Evolutionary conservation across 2,888 invertebrate genomes (phyloP).

Genomic region (Digitonthophagus gazella): DNA sequence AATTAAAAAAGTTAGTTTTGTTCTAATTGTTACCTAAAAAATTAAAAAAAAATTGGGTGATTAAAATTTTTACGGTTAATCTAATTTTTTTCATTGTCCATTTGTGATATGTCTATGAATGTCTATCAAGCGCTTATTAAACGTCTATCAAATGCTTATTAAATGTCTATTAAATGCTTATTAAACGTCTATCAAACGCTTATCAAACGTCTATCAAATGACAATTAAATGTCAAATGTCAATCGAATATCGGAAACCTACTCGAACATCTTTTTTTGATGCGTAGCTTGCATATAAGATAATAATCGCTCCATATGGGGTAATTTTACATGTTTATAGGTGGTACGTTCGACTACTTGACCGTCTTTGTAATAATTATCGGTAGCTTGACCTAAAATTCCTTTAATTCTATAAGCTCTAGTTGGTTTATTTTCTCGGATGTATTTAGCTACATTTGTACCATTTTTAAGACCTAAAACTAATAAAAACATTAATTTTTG

Average conservation of each 20-base stretch:
- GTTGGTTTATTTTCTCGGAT: conserved; percentile 64
- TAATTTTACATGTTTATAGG: conserved; percentile 68
- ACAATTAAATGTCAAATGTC: conserved; percentile 4
- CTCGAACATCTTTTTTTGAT: conserved; percentile 85
- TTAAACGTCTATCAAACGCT: too few relatives aligned
- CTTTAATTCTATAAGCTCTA: conserved; percentile 71
- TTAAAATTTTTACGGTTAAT: too few relatives aligned
- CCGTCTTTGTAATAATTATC: conserved; percentile 72
- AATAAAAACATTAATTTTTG: conserved; percentile 40
- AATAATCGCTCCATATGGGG: conserved; percentile 71
- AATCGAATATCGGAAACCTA: conserved; percentile 52
- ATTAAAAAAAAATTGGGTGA: too few relatives aligned
- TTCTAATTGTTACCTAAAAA: too few relatives aligned
- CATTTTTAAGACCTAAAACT: conserved; percentile 75
- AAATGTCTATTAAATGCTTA: too few relatives aligned
- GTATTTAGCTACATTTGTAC: conserved; percentile 56
- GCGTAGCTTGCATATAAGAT: conserved; percentile 78
- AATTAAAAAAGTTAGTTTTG: conserved; percentile 8
- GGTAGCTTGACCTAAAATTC: conserved; percentile 73
- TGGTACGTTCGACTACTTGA: conserved; percentile 66
- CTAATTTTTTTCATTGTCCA: too few relatives aligned
- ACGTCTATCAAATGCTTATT: too few relatives aligned
- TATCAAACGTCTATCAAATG: too few relatives aligned
- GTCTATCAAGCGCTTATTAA: too few relatives aligned
- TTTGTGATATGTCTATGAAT: too few relatives aligned